Evolutionary conservation across 1,140 invertebrate genomes (phyloP).

Genomic region (Drosophila repletoides): DNA sequence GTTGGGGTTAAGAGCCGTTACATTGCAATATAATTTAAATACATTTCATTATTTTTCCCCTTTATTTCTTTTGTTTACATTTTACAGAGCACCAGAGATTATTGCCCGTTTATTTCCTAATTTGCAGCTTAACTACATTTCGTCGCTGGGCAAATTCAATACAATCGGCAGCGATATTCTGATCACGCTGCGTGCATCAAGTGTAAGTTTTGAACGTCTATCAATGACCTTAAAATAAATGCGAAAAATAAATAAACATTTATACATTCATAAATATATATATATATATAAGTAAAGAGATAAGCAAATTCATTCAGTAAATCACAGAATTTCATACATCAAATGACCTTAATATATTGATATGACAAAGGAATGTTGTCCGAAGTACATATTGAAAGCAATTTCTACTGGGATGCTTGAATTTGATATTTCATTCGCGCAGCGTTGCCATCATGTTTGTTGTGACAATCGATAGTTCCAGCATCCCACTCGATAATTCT

Average conservation of each 20-base stretch:
- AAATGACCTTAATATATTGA: no score
- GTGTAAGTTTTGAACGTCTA: slow-evolving; percentile 57
- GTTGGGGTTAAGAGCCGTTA: no score
- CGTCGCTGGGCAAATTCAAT: slow-evolving; percentile 71
- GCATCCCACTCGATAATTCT: slow-evolving; percentile 15
- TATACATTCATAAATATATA: not conserved
- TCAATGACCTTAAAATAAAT: slow-evolving; percentile 52
- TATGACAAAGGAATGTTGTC: no score
- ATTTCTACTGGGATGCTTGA: no score
- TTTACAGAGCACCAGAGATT: slow-evolving; percentile 71
- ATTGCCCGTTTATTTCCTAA: slow-evolving; percentile 75
- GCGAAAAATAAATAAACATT: slow-evolving; percentile 22
- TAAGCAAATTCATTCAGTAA: slow-evolving; percentile 60
- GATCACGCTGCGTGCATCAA: slow-evolving; percentile 66
- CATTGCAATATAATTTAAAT: not conserved
- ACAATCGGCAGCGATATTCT: slow-evolving; percentile 71
- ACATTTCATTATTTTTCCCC: no score
- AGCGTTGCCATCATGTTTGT: slow-evolving; percentile 29
- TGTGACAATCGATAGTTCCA: slow-evolving; percentile 22
- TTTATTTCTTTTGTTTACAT: slow-evolving; percentile 52
- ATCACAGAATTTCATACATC: slow-evolving; percentile 17
- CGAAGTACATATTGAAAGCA: no score
- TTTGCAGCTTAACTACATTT: slow-evolving; percentile 74
- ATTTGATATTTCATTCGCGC: not conserved
- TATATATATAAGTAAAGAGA: slow-evolving; percentile 6